phyloP scores from a whole-genome alignment of 2,113 vertebrate species.

The Delphinus delphis region DNA sequence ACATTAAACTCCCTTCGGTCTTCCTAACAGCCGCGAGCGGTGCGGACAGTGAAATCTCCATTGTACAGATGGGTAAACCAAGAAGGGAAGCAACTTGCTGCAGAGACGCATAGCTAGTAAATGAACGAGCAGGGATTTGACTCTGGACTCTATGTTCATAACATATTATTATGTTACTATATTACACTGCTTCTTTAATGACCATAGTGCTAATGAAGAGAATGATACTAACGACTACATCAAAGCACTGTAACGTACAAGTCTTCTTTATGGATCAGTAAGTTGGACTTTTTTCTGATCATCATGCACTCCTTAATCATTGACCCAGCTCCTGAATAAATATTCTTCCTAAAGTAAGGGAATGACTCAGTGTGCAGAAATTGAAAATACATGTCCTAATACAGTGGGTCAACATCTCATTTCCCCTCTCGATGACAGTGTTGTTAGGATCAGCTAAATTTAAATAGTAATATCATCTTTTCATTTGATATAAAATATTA shows the following conservation, averaged over 20 bases:
- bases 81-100: neutral
- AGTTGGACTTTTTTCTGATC: neutral
- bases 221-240: neutral
- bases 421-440: neutral
- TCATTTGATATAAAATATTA: conserved; percentile 73
- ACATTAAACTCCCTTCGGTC: neutral
- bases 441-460: conserved; percentile 42
- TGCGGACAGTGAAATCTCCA: neutral
- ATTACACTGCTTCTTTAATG: neutral
- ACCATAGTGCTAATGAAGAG: neutral
- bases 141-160: neutral
- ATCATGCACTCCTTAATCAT: neutral
- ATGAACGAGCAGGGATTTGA: neutral
- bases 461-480: conserved; percentile 64
- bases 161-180: neutral
- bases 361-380: neutral
- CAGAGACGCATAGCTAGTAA: neutral
- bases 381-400: conserved; percentile 30
- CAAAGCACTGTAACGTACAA: neutral
- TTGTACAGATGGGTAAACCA: neutral
- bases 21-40: no score
- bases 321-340: conserved; percentile 20
- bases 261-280: neutral
- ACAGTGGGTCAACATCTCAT: conserved; percentile 35
- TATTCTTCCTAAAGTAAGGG: neutral